These are phyloP conservation scores for Tetramorium parvispinum DNA, from an alignment of 1,140 invertebrate genomes.

Conservation along the genomic window DNA sequence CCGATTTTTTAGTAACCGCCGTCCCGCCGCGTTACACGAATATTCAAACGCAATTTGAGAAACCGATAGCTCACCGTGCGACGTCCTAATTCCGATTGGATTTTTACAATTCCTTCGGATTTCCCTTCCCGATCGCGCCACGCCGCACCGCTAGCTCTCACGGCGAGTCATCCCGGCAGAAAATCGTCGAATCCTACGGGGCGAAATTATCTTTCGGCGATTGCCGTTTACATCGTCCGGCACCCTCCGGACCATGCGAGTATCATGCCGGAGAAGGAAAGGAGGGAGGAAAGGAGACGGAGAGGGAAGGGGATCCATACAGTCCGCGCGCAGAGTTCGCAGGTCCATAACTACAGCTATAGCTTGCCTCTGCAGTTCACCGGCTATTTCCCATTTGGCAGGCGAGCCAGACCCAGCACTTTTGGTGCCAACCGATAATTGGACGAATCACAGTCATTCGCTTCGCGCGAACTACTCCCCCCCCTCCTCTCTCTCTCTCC, in stretches of 20 bases:
- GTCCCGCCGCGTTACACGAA: constrained; percentile 48
- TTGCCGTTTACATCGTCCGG: constrained; percentile 73
- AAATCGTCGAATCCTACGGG: constrained; percentile 64
- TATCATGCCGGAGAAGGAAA: constrained; percentile 46
- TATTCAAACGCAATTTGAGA: constrained; percentile 57
- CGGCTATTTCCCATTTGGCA: constrained; percentile 82
- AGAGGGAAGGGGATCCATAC: constrained; percentile 51
- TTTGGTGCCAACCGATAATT: constrained; percentile 83
- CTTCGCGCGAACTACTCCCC: constrained; percentile 74
- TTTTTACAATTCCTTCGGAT: constrained; percentile 53
- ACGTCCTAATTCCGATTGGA: constrained; percentile 55
- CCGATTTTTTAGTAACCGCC: constrained; percentile 52
- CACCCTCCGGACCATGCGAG: constrained; percentile 51
- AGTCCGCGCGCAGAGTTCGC: constrained; percentile 66
- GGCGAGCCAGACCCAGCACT: constrained; percentile 82
- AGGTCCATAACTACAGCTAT: constrained; percentile 73
- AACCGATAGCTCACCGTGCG: constrained; percentile 40
- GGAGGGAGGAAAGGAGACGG: constrained; percentile 16
- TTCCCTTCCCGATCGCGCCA: constrained; percentile 17
- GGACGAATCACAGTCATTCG: constrained; percentile 82
- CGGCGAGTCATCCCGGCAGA: constrained; percentile 43
- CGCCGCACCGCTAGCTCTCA: neutral
- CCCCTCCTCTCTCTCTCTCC: constrained; percentile 40
- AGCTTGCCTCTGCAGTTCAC: constrained; percentile 77
- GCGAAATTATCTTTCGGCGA: constrained; percentile 75